Base-by-base conservation (phyloP, 2,113 vertebrate genomes). In the Pangasianodon gigas region DNA sequence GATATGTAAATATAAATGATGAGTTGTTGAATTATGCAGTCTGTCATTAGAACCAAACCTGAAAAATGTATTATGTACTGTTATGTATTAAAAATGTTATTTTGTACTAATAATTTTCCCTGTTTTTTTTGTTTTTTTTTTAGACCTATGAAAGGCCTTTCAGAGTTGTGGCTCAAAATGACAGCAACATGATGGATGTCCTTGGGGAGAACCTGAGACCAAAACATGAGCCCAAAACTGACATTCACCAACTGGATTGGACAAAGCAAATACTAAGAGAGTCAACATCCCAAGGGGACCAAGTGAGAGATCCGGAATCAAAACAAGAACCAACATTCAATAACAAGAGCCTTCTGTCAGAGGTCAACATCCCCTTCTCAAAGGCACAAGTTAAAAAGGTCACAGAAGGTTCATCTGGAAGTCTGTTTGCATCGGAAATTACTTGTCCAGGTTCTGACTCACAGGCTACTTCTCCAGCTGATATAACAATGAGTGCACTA, bases 141-240 rank as follows among this genome's bases (percentile, higher is more conserved):
- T 93, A 99, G 98, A 97, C 97, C 79, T 98, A 98, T 26, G 98
- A 99, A 93, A 96, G 97, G 93, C 96, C 97, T 87, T 97, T 96
- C 94, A 97, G 97, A 93, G 97, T 97, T 94, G 58, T 95, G 93
- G 96, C 97, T 92, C 97, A 97, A 92, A 97, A 96, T 89, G 97
- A 98, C 91, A 95, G 96, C 1, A 95, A 96, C 92, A 96, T 97
- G 92, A 96, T 97, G 94, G 97, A 98, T 94, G 97, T 98, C 95
- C 97, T 97, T 94, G 89, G 96, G 95, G 98, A 98, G 94, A 96
- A 96, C 96, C 95, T 97, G 96, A 97, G 97, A 95, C 97, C 97
- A 96, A 99, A 98, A 95, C 97, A 99, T 96, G 98, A 98, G 97
- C 97, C 96, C 92, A 98, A 97, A 96, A 96, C 93, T 93, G 97